phyloP scores from a whole-genome alignment of 2,113 vertebrate genomes.

The Dromas ardeola region DNA sequence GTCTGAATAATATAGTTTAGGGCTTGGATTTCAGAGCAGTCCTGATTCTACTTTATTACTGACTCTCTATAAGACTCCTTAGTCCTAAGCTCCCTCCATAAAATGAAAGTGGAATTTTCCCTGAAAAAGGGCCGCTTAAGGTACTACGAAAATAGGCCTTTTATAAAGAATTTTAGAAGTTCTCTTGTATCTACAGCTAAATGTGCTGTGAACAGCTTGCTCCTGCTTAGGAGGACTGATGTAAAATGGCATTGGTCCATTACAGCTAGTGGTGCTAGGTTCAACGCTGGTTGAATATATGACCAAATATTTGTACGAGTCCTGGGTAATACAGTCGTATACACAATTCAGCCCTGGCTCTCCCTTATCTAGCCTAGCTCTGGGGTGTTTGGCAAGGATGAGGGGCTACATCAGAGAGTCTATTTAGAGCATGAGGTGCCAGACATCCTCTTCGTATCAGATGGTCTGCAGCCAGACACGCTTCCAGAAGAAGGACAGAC shows the following conservation, averaged over 20 bases:
- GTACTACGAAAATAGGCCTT: neutral
- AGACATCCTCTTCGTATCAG: neutral
- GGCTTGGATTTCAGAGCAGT: neutral
- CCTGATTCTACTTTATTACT: neutral
- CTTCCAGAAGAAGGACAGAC: constrained; percentile 3
- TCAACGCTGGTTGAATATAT: neutral
- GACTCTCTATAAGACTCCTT: neutral
- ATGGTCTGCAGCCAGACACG: neutral
- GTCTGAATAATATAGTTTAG: neutral
- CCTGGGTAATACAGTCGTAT: neutral
- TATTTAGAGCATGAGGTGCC: constrained; percentile 35
- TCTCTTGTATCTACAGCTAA: neutral
- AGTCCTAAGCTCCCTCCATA: neutral
- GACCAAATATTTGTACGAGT: neutral
- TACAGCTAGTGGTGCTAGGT: neutral
- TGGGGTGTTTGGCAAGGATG: constrained; percentile 12
- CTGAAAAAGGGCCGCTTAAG: neutral
- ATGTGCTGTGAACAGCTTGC: neutral
- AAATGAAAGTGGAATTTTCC: neutral
- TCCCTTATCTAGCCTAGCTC: neutral
- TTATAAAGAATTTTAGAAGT: neutral
- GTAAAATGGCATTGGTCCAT: neutral
- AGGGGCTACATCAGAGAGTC: neutral
- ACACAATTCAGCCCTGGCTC: neutral
- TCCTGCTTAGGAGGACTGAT: neutral